These are phyloP conservation scores for Brachionus paranguensis DNA, from an alignment of 1,140 invertebrate genomes.

Conservation along the genomic window DNA sequence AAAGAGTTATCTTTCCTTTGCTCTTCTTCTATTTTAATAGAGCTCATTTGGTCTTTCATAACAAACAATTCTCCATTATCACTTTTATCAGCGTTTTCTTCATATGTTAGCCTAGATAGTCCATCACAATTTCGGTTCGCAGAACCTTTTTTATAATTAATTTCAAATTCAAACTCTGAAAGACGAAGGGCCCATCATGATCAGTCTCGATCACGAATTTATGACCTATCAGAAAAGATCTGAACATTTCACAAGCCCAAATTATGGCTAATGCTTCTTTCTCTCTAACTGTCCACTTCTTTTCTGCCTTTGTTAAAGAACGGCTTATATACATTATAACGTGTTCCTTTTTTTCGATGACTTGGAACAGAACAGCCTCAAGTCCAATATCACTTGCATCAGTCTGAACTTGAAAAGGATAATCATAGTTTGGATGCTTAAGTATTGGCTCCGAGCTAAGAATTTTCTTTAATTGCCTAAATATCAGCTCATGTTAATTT, in stretches of 20 bases:
- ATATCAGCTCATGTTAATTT: not conserved
- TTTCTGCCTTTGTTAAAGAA: not conserved
- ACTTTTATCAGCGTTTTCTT: no score
- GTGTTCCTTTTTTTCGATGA: not conserved
- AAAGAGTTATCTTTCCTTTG: no score
- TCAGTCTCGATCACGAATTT: constrained; percentile 39
- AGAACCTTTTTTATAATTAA: constrained; percentile 51
- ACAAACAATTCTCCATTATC: no score
- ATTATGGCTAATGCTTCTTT: not conserved
- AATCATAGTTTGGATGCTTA: not conserved
- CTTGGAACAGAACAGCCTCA: constrained; percentile 41
- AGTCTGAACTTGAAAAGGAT: constrained; percentile 40
- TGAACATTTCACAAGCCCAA: not conserved
- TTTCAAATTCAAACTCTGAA: constrained; percentile 55
- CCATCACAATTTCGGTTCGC: no score
- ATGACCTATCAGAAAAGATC: not conserved
- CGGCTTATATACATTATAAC: not conserved
- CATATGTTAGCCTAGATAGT: no score
- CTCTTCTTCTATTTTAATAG: no score
- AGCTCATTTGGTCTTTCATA: no score
- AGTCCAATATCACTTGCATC: constrained; percentile 39
- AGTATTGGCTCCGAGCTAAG: not conserved
- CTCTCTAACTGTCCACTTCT: not conserved
- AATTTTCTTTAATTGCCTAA: not conserved
- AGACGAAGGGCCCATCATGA: constrained; percentile 56